These are phyloP conservation scores for Cochlearius cochlearius DNA, from an alignment of 2,113 vertebrate genomes.

Conservation along the genomic window DNA sequence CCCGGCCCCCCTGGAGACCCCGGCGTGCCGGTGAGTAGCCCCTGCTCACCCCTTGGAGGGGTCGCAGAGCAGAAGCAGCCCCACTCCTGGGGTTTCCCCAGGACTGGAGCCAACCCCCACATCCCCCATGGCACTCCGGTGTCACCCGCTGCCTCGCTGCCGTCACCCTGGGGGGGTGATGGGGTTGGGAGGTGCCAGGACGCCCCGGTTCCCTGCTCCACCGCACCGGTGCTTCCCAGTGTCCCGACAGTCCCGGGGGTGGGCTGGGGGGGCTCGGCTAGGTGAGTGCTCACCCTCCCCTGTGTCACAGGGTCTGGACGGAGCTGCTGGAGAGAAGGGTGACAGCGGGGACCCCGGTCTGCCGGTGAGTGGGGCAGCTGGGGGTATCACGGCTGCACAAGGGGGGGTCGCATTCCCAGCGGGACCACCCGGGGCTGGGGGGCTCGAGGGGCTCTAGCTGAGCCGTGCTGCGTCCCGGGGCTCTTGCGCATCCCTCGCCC, in stretches of 20 bases:
- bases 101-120: not conserved
- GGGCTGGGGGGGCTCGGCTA: not conserved
- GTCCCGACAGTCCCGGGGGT: too few species aligned
- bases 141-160: not conserved
- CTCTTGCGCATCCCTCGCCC: not conserved
- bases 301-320: conserved; percentile 80
- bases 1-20: conserved; percentile 82
- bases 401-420: not conserved
- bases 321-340: conserved; percentile 82
- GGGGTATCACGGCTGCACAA: not conserved
- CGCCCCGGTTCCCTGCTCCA: rapidly evolving
- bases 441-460: not conserved
- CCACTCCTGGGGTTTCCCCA: not conserved
- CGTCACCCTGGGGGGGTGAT: not conserved
- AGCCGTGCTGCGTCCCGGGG: not conserved
- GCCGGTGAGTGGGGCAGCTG: conserved; percentile 71
- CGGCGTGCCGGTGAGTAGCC: conserved; percentile 76
- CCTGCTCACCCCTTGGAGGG: not conserved
- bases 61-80: not conserved
- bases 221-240: rapidly evolving
- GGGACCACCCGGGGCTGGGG: not conserved
- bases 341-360: conserved; percentile 84
- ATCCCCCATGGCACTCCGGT: rapidly evolving
- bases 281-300: not conserved
- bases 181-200: not conserved